A percentile compares a stretch with the other conserved stretches of the same genome.
Conservation (phyloP, 64 coral and sea anemone genomes). For the Dendronephthya gigantea region DNA sequence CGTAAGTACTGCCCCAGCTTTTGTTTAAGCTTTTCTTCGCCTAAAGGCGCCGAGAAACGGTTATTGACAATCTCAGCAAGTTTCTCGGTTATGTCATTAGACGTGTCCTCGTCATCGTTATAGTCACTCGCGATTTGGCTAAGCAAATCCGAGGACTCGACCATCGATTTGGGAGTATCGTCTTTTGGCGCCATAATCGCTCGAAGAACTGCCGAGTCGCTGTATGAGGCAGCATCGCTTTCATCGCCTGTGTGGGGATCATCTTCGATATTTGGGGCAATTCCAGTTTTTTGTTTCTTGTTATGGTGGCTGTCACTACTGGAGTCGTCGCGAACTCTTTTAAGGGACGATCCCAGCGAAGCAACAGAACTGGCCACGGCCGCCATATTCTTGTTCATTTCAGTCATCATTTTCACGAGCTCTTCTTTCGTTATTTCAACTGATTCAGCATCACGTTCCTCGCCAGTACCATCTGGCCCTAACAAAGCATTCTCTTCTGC, state of each 20-base stretch:
- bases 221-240: background rate
- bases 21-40: constrained; percentile 27
- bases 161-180: background rate
- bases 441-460: too few relatives aligned
- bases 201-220: background rate
- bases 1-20: background rate
- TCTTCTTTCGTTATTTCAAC: background rate
- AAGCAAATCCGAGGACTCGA: background rate
- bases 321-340: background rate
- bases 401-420: background rate
- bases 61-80: constrained; percentile 40
- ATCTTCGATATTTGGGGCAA: too few relatives aligned
- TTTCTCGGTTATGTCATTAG: constrained; percentile 3
- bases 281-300: background rate
- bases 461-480: background rate
- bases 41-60: constrained; percentile 9
- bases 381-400: background rate
- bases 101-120: background rate
- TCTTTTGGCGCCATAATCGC: background rate
- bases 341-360: background rate
- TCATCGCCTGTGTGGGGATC: background rate
- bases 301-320: background rate
- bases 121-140: background rate
- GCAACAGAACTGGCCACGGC: background rate
- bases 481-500: background rate